These are phyloP conservation scores for Adineta ricciae DNA, from an alignment of 2,888 invertebrate genomes.

Conservation along the genomic window DNA sequence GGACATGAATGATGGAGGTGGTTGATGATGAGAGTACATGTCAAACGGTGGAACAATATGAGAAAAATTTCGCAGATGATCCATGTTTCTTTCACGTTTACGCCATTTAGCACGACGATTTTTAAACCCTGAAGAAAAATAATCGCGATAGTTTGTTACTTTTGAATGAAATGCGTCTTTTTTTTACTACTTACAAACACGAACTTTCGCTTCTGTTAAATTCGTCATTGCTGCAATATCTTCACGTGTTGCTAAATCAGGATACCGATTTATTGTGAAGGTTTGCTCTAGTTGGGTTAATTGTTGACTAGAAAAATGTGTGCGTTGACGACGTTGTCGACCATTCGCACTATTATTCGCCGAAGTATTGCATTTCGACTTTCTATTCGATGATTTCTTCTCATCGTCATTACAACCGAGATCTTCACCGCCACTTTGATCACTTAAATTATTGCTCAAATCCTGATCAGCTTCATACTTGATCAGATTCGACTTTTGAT, in stretches of 20 bases:
- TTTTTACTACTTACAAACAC: constrained; percentile 63
- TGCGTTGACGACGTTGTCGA: constrained; percentile 73
- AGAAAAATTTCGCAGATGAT: constrained; percentile 35
- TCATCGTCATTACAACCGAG: constrained; percentile 24
- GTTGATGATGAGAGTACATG: constrained; percentile 14
- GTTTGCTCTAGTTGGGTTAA: constrained; percentile 83
- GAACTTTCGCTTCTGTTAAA: constrained; percentile 90
- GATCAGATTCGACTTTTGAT: neutral
- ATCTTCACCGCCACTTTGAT: constrained; percentile 11
- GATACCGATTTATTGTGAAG: constrained; percentile 91
- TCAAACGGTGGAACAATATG: constrained; percentile 31
- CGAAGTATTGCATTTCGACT: neutral
- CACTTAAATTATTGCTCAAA: constrained; percentile 2
- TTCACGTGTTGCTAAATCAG: constrained; percentile 95
- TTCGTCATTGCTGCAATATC: constrained; percentile 99
- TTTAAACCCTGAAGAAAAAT: constrained; percentile 48
- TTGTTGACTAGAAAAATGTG: constrained; percentile 97
- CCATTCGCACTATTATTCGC: neutral
- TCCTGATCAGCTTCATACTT: neutral
- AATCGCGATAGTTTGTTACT: neutral
- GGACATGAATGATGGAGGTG: neutral
- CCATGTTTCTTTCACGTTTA: constrained; percentile 49
- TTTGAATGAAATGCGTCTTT: too few relatives aligned
- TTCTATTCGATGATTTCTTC: neutral
- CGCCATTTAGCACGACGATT: constrained; percentile 51